These are phyloP conservation scores for Halocynthia roretzi DNA, from an alignment of 23 tunicate genomes.

Conservation along the genomic window DNA sequence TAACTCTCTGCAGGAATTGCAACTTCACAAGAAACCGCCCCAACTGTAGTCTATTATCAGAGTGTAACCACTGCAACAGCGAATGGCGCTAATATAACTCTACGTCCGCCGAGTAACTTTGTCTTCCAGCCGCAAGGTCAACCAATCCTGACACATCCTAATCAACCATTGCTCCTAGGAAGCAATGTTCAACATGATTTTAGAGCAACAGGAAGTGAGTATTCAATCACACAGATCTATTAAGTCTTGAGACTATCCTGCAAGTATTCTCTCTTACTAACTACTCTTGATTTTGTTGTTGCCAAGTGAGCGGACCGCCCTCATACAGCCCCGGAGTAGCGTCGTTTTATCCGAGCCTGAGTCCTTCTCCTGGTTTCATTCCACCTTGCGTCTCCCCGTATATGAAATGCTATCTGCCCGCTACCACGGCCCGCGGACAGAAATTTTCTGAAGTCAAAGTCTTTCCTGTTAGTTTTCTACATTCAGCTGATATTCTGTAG, in stretches of 20 bases:
- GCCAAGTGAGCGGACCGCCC: too few species aligned
- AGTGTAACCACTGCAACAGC: too few species aligned
- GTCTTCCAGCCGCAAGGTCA: slow-evolving; percentile 5
- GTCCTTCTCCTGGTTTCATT: not conserved
- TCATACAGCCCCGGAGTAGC: slow-evolving; percentile 9
- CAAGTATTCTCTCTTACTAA: too few species aligned
- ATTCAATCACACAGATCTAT: too few species aligned
- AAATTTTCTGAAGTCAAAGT: slow-evolving; percentile 13
- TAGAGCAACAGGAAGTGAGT: slow-evolving; percentile 17
- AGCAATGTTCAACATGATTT: slow-evolving; percentile 15
- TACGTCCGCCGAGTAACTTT: not conserved
- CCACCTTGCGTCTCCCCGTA: not conserved
- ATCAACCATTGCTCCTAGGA: not conserved
- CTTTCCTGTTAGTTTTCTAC: slow-evolving; percentile 16
- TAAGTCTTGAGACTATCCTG: too few species aligned
- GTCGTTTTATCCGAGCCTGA: not conserved
- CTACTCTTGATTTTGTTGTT: too few species aligned
- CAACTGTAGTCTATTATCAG: too few species aligned
- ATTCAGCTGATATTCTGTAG: not conserved
- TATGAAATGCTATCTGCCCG: slow-evolving; percentile 1
- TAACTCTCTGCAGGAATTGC: too few species aligned
- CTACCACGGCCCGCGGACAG: not conserved
- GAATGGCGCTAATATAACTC: not conserved
- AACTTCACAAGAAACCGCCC: too few species aligned
- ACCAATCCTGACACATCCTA: not conserved